These are phyloP conservation scores for Melieria picta DNA, from an alignment of 2,888 invertebrate genomes.

Conservation along the genomic window DNA sequence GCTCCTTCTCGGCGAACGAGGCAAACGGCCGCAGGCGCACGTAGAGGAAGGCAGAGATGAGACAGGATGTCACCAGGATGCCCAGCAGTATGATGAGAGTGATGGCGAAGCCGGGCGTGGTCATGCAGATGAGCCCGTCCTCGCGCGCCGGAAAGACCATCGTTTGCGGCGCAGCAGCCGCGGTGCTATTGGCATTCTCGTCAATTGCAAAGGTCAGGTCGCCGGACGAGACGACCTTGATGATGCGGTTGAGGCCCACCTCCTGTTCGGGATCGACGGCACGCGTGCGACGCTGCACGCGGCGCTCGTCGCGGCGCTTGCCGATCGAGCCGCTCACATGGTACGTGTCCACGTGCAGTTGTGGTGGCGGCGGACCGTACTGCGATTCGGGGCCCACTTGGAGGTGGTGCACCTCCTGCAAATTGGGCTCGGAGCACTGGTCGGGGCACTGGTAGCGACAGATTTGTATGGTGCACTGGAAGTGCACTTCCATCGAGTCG, in stretches of 20 bases:
- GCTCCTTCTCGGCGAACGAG: slow-evolving; percentile 65
- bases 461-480: slow-evolving; percentile 94
- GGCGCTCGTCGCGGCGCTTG: slow-evolving; percentile 75
- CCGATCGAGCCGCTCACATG: slow-evolving; percentile 72
- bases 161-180: slow-evolving; percentile 72
- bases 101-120: slow-evolving; percentile 91
- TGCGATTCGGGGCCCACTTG: slow-evolving; percentile 70
- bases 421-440: slow-evolving; percentile 80
- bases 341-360: slow-evolving; percentile 72
- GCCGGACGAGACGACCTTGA: slow-evolving; percentile 90
- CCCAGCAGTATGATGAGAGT: slow-evolving; percentile 84
- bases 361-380: slow-evolving; percentile 78
- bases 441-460: slow-evolving; percentile 93
- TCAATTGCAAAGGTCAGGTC: slow-evolving; percentile 87
- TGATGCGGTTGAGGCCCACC: slow-evolving; percentile 88
- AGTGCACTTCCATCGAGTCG: slow-evolving; percentile 96
- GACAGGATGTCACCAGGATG: slow-evolving; percentile 84
- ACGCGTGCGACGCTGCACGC: slow-evolving; percentile 73
- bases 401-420: slow-evolving; percentile 71
- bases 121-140: slow-evolving; percentile 87
- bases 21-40: slow-evolving; percentile 80
- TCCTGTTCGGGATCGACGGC: slow-evolving; percentile 75
- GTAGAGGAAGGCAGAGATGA: slow-evolving; percentile 87
- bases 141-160: slow-evolving; percentile 78
- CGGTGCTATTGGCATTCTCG: slow-evolving; percentile 71